Conservation (phyloP, 2,113 vertebrate genomes). For the Progne subis region DNA sequence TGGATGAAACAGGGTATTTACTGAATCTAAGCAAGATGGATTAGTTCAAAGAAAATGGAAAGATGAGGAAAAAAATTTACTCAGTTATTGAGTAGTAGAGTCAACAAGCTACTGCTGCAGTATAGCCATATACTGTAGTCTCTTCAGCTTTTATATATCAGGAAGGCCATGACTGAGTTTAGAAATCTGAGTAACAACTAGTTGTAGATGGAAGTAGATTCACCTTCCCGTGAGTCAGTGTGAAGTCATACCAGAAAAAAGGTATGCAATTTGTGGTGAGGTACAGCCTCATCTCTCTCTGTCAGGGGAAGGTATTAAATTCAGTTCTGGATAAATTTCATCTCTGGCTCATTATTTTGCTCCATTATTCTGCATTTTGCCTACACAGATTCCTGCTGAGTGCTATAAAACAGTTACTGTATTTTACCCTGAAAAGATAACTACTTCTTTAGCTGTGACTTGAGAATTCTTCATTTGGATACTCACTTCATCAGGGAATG, state of each 20-base stretch:
- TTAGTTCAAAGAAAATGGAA: background rate
- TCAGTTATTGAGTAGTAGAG: background rate
- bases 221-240: background rate
- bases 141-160: background rate
- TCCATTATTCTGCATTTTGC: background rate
- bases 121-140: background rate
- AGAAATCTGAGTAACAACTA: background rate
- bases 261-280: background rate
- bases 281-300: background rate
- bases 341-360: background rate
- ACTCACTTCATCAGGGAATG: conserved; percentile 46
- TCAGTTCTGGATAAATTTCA: background rate
- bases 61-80: background rate
- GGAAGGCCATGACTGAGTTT: background rate
- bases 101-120: background rate
- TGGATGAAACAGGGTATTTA: background rate
- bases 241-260: background rate
- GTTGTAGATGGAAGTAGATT: background rate
- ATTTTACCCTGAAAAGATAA: conserved; percentile 25
- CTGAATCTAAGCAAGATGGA: background rate
- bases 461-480: conserved; percentile 71
- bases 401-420: background rate
- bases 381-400: background rate
- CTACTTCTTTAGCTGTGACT: conserved; percentile 25
- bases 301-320: background rate